A percentile compares a stretch with the other conserved stretches of the same genome.
These are phyloP conservation scores for Danio kyathit DNA, from an alignment of 2,797 vertebrate species.

Conservation along the genomic window DNA sequence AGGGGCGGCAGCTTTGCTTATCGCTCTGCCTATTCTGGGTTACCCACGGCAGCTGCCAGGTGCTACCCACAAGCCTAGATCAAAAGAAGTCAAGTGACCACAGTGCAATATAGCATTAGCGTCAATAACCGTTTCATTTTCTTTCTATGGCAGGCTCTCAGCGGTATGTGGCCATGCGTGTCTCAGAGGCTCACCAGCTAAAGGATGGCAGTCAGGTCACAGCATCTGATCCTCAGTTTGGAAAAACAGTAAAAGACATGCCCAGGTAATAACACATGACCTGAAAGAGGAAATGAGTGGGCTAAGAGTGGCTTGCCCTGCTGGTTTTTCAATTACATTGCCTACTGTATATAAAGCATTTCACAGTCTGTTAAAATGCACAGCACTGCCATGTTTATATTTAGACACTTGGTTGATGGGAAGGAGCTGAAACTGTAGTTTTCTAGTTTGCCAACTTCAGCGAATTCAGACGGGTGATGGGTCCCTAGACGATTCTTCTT, in stretches of 20 bases:
- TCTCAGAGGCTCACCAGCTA: conserved; percentile 88
- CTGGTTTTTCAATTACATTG: not conserved
- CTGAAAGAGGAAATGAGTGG: too few species aligned
- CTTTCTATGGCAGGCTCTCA: conserved; percentile 83
- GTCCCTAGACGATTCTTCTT: conserved; percentile 13
- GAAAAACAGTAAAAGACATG: conserved; percentile 91
- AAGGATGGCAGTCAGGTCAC: conserved; percentile 82
- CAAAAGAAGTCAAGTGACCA: conserved; percentile 4
- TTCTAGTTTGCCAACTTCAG: not conserved
- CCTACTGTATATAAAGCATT: not conserved
- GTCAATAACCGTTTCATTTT: not conserved
- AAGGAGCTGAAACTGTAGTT: conserved; percentile 9
- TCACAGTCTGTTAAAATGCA: not conserved
- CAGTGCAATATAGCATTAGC: not conserved
- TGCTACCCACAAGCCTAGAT: conserved; percentile 61
- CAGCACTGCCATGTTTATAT: not conserved
- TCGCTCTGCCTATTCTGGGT: conserved; percentile 89
- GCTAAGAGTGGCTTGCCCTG: not conserved
- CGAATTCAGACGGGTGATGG: conserved; percentile 5
- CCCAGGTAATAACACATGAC: conserved; percentile 82
- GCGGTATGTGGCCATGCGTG: conserved; percentile 83
- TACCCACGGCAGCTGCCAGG: conserved; percentile 93
- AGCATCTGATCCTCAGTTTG: conserved; percentile 85
- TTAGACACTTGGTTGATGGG: conserved; percentile 5
- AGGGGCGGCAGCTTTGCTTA: conserved; percentile 84